Conservation (phyloP, 2,797 vertebrate species). For the Typhlichthys subterraneus region DNA sequence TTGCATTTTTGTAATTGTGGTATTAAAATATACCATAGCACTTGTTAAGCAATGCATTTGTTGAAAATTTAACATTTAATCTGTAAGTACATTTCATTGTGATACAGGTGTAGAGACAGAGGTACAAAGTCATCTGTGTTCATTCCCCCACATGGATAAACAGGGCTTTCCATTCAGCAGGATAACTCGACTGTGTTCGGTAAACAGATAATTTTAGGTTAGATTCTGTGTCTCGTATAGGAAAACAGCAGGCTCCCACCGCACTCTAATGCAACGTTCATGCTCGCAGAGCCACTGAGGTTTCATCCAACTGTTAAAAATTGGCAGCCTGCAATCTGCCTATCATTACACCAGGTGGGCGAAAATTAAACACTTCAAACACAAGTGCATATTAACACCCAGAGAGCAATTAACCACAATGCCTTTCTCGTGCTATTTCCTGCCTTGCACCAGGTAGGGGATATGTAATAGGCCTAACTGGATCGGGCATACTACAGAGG, state of each 20-base stretch:
- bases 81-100: no score
- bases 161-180: conserved; percentile 14
- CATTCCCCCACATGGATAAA: conserved; percentile 8
- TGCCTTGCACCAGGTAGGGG: conserved; percentile 69
- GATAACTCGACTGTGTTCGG: conserved; percentile 31
- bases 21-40: no score
- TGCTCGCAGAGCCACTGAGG: conserved; percentile 32
- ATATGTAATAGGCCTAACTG: conserved; percentile 27
- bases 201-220: conserved; percentile 54
- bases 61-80: no score
- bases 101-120: no score
- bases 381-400: conserved; percentile 62
- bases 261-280: conserved; percentile 12
- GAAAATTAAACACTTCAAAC: conserved; percentile 69
- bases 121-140: background rate
- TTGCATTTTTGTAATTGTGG: no score
- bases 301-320: conserved; percentile 57
- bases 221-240: conserved; percentile 32
- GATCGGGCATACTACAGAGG: conserved; percentile 56
- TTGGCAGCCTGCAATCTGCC: conserved; percentile 51
- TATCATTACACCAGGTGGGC: conserved; percentile 58
- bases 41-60: no score
- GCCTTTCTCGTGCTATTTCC: conserved; percentile 32
- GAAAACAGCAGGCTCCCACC: conserved; percentile 46
- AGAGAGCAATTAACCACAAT: conserved; percentile 67